phyloP scores from a whole-genome alignment of 2,113 vertebrate species.

The Panthera leo region DNA sequence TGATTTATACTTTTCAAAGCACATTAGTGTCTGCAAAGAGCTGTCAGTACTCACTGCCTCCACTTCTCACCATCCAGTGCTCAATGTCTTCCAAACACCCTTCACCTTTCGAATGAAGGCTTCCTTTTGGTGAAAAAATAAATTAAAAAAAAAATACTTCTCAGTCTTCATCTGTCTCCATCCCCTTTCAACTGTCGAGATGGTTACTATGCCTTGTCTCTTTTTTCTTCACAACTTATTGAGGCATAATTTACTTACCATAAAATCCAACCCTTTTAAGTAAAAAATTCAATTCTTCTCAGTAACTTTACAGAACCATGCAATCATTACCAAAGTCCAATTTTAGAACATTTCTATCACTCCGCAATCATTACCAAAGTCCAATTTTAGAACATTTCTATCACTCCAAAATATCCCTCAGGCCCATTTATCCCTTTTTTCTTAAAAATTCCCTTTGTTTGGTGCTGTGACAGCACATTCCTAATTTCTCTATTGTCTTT shows the following conservation, averaged over 20 bases:
- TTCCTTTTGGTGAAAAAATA: not conserved
- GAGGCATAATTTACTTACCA: constrained; percentile 13
- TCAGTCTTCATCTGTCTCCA: not conserved
- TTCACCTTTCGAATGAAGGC: not conserved
- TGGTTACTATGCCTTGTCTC: not conserved
- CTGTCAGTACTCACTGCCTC: not conserved
- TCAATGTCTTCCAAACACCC: not conserved
- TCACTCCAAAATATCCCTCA: not conserved
- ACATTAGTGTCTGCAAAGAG: not conserved
- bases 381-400: constrained; percentile 25
- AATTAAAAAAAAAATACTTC: not conserved
- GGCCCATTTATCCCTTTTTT: not conserved
- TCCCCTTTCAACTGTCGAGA: not conserved
- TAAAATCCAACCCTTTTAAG: constrained; percentile 7
- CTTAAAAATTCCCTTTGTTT: not conserved
- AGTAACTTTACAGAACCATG: constrained; percentile 10
- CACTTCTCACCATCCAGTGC: not conserved
- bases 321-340: not conserved
- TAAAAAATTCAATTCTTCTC: constrained; percentile 19
- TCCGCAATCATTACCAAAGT: not conserved
- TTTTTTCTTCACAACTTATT: not conserved
- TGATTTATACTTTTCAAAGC: not conserved
- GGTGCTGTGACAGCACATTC: not conserved
- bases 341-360: constrained; percentile 23
- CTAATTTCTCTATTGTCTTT: not conserved